Conservation (phyloP, 2,888 invertebrate species). For the Charanyca ferruginea region DNA sequence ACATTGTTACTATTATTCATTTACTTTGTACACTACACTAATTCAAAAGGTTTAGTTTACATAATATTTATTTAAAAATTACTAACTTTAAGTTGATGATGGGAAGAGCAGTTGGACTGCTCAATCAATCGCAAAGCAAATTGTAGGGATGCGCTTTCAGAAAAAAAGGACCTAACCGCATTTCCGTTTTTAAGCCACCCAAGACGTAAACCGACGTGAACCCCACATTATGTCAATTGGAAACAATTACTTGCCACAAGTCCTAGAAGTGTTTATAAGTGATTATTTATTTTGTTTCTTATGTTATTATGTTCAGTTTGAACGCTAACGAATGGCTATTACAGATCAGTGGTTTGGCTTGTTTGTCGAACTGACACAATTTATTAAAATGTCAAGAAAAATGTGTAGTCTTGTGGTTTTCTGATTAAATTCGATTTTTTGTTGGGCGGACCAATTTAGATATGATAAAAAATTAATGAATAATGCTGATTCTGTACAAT, state of each 20-base stretch:
- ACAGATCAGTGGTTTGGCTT: conserved; percentile 5
- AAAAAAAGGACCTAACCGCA: conserved; percentile 22
- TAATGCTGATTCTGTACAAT: conserved; percentile 8
- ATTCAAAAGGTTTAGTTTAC: too few species aligned
- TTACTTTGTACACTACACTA: too few species aligned
- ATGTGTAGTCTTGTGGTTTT: conserved; percentile 13
- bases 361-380: conserved; percentile 13
- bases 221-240: conserved; percentile 36
- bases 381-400: conserved; percentile 38
- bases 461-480: neutral
- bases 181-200: conserved; percentile 44
- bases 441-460: conserved; percentile 12
- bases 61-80: too few species aligned
- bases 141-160: conserved; percentile 18
- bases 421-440: conserved; percentile 17
- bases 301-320: conserved; percentile 23
- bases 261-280: conserved; percentile 37
- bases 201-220: conserved; percentile 28
- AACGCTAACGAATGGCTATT: conserved; percentile 28
- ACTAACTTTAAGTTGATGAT: neutral
- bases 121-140: neutral
- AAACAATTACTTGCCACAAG: conserved; percentile 42
- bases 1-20: too few species aligned
- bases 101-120: neutral
- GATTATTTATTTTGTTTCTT: conserved; percentile 33